These are phyloP conservation scores for Phrynosoma blainvillii DNA, from an alignment of 2,113 vertebrate species.

Conservation along the genomic window DNA sequence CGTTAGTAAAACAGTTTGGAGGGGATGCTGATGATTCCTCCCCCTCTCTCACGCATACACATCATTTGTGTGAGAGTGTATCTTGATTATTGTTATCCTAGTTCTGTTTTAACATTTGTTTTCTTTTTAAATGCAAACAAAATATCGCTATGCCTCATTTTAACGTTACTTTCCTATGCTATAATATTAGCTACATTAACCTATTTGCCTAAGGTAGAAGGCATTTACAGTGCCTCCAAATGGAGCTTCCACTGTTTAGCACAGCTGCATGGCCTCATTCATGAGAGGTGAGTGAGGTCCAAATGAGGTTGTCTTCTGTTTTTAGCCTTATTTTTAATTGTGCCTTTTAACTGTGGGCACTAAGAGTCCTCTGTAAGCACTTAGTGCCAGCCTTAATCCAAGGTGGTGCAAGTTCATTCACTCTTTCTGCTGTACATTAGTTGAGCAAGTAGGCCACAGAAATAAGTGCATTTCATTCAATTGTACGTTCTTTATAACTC, in stretches of 20 bases:
- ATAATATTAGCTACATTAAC: too few species aligned
- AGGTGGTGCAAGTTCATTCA: neutral
- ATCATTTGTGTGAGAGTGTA: neutral
- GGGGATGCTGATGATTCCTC: neutral
- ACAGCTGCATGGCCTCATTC: too few species aligned
- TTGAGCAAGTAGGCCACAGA: neutral
- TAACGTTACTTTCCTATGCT: too few species aligned
- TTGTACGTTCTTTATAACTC: conserved; percentile 10
- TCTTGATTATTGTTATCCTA: neutral
- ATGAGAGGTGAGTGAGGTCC: too few species aligned
- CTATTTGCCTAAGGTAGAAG: too few species aligned
- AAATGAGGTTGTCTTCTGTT: too few species aligned
- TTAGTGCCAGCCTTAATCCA: neutral
- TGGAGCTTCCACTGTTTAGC: too few species aligned
- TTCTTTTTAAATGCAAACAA: neutral
- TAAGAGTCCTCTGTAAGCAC: neutral
- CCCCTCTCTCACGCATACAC: neutral
- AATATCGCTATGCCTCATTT: too few species aligned
- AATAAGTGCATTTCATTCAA: neutral
- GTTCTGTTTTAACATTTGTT: neutral
- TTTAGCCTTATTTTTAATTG: too few species aligned
- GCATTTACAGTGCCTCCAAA: too few species aligned
- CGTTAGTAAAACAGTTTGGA: too few species aligned
- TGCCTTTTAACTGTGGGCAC: too few species aligned
- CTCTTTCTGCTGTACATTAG: neutral